These are phyloP conservation scores for Drosophila sp. DNA, from an alignment of 1,140 invertebrate genomes.

Conservation along the genomic window DNA sequence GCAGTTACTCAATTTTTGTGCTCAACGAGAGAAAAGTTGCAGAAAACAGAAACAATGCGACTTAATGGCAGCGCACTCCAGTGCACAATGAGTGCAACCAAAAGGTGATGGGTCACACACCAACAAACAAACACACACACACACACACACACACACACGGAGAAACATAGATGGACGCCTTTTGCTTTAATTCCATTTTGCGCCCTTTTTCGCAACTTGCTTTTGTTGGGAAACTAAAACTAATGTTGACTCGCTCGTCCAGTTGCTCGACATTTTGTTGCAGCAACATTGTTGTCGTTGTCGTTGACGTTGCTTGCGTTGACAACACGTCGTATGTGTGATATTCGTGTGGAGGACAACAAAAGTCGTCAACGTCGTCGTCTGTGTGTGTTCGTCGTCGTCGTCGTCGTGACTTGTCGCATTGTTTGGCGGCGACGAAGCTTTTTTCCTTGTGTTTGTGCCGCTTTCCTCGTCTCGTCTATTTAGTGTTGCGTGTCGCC, in stretches of 20 bases:
- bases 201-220: constrained; percentile 34
- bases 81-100: constrained; percentile 42
- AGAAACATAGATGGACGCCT: constrained; percentile 40
- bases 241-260: constrained; percentile 63
- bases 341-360: constrained; percentile 37
- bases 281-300: constrained; percentile 68
- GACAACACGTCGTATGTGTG: constrained; percentile 37
- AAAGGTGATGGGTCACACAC: constrained; percentile 32
- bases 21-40: constrained; percentile 54
- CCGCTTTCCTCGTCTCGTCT: constrained; percentile 52
- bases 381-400: neutral
- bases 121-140: neutral
- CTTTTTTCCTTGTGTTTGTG: constrained; percentile 12
- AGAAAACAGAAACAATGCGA: constrained; percentile 63
- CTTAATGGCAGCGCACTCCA: constrained; percentile 59
- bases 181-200: constrained; percentile 71
- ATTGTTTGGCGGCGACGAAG: constrained; percentile 23
- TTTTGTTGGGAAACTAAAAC: constrained; percentile 56
- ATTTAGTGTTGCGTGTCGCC: constrained; percentile 80
- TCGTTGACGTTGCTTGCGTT: constrained; percentile 5
- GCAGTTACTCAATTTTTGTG: constrained; percentile 78
- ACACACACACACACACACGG: neutral
- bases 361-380: constrained; percentile 44
- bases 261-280: constrained; percentile 47
- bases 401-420: constrained; percentile 29